Evolutionary conservation across 2,888 invertebrate species (phyloP).

Genomic region (Dynastes tityus): DNA sequence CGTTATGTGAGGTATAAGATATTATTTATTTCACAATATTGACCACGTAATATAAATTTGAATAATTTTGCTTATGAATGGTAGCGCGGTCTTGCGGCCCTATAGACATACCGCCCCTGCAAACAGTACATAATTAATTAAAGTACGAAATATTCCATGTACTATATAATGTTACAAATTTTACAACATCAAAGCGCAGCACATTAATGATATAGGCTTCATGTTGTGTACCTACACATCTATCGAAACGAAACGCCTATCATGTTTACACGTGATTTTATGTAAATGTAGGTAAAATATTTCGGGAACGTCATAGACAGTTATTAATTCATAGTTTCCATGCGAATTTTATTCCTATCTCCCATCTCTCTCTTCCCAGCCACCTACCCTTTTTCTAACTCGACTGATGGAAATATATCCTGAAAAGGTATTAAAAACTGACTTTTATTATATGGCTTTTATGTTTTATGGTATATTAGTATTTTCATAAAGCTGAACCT

Average conservation of each 20-base stretch:
- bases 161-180: neutral
- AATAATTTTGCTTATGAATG: too few relatives aligned
- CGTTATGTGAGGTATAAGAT: too few relatives aligned
- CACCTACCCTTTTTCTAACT: too few relatives aligned
- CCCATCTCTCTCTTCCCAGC: too few relatives aligned
- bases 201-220: neutral
- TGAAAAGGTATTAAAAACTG: neutral
- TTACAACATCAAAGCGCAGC: neutral
- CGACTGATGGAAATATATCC: too few relatives aligned
- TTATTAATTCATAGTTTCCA: slow-evolving; percentile 5
- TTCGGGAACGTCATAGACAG: neutral
- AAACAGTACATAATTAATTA: neutral
- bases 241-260: neutral
- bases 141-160: neutral
- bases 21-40: too few relatives aligned
- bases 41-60: too few relatives aligned
- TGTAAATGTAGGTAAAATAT: neutral
- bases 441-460: neutral
- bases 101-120: too few relatives aligned
- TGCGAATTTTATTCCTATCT: neutral
- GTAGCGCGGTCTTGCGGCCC: too few relatives aligned
- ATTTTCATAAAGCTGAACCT: neutral
- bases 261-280: too few relatives aligned
- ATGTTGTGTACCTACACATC: neutral
- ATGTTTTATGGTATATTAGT: neutral